phyloP scores from a whole-genome alignment of 2,888 invertebrate genomes.

The Toxonevra muliebris region DNA sequence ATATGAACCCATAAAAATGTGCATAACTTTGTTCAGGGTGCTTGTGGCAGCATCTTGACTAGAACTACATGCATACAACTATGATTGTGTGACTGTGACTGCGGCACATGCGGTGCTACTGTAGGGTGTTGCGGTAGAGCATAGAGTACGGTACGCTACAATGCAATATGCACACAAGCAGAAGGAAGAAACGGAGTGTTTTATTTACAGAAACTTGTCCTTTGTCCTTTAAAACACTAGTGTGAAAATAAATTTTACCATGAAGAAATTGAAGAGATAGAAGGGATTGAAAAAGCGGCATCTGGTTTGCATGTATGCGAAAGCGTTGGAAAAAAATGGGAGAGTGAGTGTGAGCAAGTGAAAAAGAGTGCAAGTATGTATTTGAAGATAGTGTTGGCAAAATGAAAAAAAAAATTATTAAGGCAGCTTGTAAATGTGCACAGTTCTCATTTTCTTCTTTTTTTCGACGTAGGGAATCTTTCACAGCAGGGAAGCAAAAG shows the following conservation, averaged over 20 bases:
- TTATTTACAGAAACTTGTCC: slow-evolving; percentile 46
- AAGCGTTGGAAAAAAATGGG: slow-evolving; percentile 21
- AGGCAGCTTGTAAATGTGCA: slow-evolving; percentile 18
- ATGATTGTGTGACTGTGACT: slow-evolving; percentile 12
- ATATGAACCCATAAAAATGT: slow-evolving; percentile 61
- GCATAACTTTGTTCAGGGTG: slow-evolving; percentile 21
- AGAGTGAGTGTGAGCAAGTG: neutral
- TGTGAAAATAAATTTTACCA: slow-evolving; percentile 58
- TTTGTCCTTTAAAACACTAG: slow-evolving; percentile 44
- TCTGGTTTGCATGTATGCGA: slow-evolving; percentile 47
- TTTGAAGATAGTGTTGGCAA: slow-evolving; percentile 8
- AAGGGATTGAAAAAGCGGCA: slow-evolving; percentile 41
- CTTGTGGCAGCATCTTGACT: slow-evolving; percentile 54
- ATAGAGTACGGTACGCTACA: neutral
- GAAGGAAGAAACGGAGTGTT: slow-evolving; percentile 11
- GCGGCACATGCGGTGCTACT: neutral
- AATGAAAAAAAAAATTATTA: slow-evolving; percentile 9
- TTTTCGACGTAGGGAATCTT: slow-evolving; percentile 18
- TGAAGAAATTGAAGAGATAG: neutral
- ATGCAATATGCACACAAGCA: neutral
- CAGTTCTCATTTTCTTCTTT: slow-evolving; percentile 14
- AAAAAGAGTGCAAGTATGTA: slow-evolving; percentile 17
- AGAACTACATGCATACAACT: slow-evolving; percentile 37
- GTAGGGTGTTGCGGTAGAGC: neutral
- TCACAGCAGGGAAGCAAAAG: neutral